These are phyloP conservation scores for Chrysomela aeneicollis DNA, from an alignment of 2,888 invertebrate genomes.

Conservation along the genomic window DNA sequence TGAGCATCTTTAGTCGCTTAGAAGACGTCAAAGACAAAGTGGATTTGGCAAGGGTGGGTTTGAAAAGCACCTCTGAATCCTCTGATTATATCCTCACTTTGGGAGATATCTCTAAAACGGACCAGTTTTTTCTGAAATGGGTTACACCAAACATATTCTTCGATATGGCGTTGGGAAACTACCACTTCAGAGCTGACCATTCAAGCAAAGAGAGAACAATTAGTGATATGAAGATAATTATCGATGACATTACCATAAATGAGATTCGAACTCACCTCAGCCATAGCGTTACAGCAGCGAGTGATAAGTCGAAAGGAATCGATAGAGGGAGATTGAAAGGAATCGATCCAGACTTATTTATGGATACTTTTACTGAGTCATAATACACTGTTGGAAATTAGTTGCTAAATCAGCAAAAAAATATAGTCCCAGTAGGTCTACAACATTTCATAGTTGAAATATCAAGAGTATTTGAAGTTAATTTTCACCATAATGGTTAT, in stretches of 20 bases:
- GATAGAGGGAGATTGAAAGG: slow-evolving; percentile 23
- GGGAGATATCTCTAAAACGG: slow-evolving; percentile 30
- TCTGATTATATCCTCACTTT: slow-evolving; percentile 30
- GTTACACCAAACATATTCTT: slow-evolving; percentile 41
- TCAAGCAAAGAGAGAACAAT: not conserved
- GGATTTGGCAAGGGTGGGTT: slow-evolving; percentile 35
- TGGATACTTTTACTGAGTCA: not conserved
- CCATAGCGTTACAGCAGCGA: not conserved
- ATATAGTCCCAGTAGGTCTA: no score
- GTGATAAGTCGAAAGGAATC: not conserved
- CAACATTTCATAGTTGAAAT: no score
- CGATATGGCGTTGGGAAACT: slow-evolving; percentile 40
- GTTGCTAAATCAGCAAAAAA: no score
- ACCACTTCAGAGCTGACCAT: slow-evolving; percentile 29
- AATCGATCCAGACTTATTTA: slow-evolving; percentile 25
- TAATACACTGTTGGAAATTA: no score
- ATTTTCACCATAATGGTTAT: no score
- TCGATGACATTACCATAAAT: slow-evolving; percentile 22
- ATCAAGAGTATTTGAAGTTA: no score
- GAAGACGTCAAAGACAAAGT: slow-evolving; percentile 38
- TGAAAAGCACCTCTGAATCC: slow-evolving; percentile 35
- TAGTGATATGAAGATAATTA: slow-evolving; percentile 28
- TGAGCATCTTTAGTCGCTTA: slow-evolving; percentile 39
- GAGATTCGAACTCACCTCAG: slow-evolving; percentile 5
- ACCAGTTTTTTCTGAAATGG: slow-evolving; percentile 40